Percentiles rank a stretch among this genome's conserved stretches.
These are phyloP conservation scores for Drosophila peninsularis DNA, from an alignment of 2,888 invertebrate genomes.

Conservation along the genomic window DNA sequence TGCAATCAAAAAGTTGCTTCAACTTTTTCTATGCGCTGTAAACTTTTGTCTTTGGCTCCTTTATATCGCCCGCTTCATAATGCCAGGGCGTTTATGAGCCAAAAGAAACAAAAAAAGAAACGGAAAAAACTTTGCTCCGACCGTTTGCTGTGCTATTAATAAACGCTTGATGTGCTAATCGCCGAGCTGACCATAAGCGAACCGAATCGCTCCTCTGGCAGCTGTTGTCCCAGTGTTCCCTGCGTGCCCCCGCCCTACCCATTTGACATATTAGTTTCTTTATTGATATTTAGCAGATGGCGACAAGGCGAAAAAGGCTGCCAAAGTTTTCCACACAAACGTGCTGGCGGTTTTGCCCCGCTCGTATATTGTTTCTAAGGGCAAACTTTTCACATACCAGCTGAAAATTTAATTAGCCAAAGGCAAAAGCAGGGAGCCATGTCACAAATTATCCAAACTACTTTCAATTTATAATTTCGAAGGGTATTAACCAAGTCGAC, in stretches of 20 bases:
- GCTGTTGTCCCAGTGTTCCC: constrained; percentile 48
- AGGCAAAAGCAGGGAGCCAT: constrained; percentile 36
- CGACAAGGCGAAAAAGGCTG: constrained; percentile 38
- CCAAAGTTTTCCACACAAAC: constrained; percentile 55
- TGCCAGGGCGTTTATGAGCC: constrained; percentile 48
- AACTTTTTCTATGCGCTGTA: constrained; percentile 68
- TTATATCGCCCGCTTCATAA: constrained; percentile 42
- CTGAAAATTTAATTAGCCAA: constrained; percentile 74
- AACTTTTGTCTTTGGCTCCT: constrained; percentile 65
- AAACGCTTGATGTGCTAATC: constrained; percentile 79
- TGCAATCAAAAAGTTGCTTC: constrained; percentile 66
- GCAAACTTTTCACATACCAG: constrained; percentile 57
- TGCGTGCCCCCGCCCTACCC: constrained; percentile 19
- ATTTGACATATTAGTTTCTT: constrained; percentile 80
- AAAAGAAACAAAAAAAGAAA: background rate
- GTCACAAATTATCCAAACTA: constrained; percentile 20
- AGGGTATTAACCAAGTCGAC: constrained; percentile 14
- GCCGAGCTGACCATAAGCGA: constrained; percentile 45
- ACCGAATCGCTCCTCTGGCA: constrained; percentile 39
- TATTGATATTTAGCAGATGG: constrained; percentile 78
- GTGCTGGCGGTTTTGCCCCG: constrained; percentile 21
- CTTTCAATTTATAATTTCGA: constrained; percentile 32
- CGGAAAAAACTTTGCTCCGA: constrained; percentile 40
- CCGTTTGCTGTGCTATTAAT: constrained; percentile 69
- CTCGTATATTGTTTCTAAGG: constrained; percentile 43